Evolutionary conservation across 2,888 invertebrate genomes (phyloP).

Genomic region (Unio pictorum): DNA sequence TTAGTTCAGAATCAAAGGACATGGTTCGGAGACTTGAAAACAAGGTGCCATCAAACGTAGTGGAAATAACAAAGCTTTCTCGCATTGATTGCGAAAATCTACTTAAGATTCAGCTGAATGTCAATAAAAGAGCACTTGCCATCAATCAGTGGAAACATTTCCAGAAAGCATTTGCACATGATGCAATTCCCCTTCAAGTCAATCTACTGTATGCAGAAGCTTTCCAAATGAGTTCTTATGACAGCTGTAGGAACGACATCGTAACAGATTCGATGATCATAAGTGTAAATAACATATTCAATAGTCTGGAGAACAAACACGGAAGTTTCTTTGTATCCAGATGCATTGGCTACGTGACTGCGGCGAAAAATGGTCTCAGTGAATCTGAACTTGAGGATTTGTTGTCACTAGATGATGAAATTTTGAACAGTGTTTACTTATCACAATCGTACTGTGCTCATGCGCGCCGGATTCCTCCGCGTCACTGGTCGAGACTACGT

Average conservation of each 20-base stretch:
- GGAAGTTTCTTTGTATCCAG: constrained; percentile 48
- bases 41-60: constrained; percentile 38
- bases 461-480: constrained; percentile 57
- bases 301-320: constrained; percentile 50
- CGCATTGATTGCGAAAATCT: constrained; percentile 48
- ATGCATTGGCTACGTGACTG: constrained; percentile 57
- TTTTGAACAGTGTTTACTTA: constrained; percentile 52
- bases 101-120: constrained; percentile 46
- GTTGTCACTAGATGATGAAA: constrained; percentile 59
- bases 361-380: constrained; percentile 53
- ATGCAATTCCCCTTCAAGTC: constrained; percentile 54
- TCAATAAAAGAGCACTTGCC: constrained; percentile 42
- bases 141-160: constrained; percentile 51
- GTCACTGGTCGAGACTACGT: constrained; percentile 49
- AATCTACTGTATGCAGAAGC: constrained; percentile 53
- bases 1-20: constrained; percentile 41
- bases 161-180: constrained; percentile 41
- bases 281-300: constrained; percentile 52
- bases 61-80: constrained; percentile 42
- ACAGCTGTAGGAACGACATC: constrained; percentile 20
- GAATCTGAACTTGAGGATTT: constrained; percentile 63
- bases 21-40: constrained; percentile 49
- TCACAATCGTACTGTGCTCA: constrained; percentile 51
- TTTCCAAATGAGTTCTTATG: constrained; percentile 52
- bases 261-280: constrained; percentile 46